Evolutionary conservation across 2,113 vertebrate species (phyloP), one percentile per base, ranked within the genome.

Genomic region (Machaerirhynchus nigripectus): DNA sequence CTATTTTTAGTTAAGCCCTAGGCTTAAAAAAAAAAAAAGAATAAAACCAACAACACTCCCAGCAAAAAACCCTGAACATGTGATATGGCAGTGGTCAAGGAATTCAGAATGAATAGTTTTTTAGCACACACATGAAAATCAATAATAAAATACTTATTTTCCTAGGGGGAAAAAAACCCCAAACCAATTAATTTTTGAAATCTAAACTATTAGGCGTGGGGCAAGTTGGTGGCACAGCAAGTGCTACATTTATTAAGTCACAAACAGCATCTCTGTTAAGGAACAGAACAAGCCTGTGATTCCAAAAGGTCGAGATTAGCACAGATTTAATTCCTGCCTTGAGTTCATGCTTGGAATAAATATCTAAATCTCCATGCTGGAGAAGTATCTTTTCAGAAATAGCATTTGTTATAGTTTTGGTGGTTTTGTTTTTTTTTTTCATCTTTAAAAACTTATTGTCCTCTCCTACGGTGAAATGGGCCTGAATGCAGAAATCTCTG

Each of bases 241-340:
- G 6, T 42, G 15, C 19, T 74, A 37, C 30, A 46, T 61, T 78
- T 92, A 68, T 70, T 69, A 84, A 65, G 65, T 55, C 37, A 94
- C 71, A 95, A 90, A 70, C 12, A 90, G 28, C 69, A 81, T 59
- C 70, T 64, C 85, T 70, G 37, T 65, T 83, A 88, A 79, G 46
- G 35, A 92, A n/a, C 5, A 74, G 82, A 81, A 84, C 23, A 64
- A 90, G 31, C 42, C 49, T 59, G 16, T 69, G 39, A 69, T 68
- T 92, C 39, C 44, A 76, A 50, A 95, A 93, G 63, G 18, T 40
- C 60, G 68, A 64, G 30, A 46, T 37, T 44, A 70, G 55, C 46
- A 55, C 7, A 35, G 49, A 67, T 76, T 89, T 63, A 37, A 94
- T 85, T 94, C 59, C 55, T 87, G 31, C 65, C 14, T 55, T 71